Base-by-base conservation (phyloP, 1,140 invertebrate species). In the Ephestia elutella region DNA sequence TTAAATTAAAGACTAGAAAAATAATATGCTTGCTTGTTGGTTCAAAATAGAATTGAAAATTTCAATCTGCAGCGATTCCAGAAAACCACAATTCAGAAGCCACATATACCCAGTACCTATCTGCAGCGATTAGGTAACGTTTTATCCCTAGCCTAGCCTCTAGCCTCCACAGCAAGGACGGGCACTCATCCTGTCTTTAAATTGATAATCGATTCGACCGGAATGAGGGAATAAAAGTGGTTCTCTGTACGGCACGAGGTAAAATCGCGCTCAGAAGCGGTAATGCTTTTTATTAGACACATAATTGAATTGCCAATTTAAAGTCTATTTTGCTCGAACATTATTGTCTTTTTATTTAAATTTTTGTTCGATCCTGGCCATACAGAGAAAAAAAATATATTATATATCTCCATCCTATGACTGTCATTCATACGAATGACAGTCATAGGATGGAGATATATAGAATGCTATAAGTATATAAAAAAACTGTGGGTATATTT, bases 151-250 rank as follows among this genome's bases (percentile, higher is more conserved):
- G 30, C 30, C 30, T 32, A 17, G 38, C 38, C 38, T 35, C 32
- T 9, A 35, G 32, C 32, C 7, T 25, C 21, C 30, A 1, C 9
- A 21, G 10, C 21, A 54, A 18, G 32, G 21, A 30, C 55, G 56
- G 53, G 56, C 53, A 58, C 56, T 63, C 56, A 50, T 56, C 17
- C 51, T 50, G 56, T 44, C 48, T 54, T 58, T 58, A 63, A 63
- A 63, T 63, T 63, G 56, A 58, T 63, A 63, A 59, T 63, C 56
- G 57, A 63, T 63, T 63, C 57, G 56, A 54, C 50, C 48, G 53
- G 44, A 59, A 59, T 53, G 32, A 59, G 44, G 48, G 56, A 56
- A 63, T 63, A 63, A 63, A 63, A 63, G 56, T 28, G 53, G n/a
- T n/a, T n/a, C n/a, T n/a, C 51, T 54, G 5, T 28, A 30, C 51